These are phyloP conservation scores for Chroicocephalus ridibundus DNA, from an alignment of 2,113 vertebrate genomes.

Conservation along the genomic window DNA sequence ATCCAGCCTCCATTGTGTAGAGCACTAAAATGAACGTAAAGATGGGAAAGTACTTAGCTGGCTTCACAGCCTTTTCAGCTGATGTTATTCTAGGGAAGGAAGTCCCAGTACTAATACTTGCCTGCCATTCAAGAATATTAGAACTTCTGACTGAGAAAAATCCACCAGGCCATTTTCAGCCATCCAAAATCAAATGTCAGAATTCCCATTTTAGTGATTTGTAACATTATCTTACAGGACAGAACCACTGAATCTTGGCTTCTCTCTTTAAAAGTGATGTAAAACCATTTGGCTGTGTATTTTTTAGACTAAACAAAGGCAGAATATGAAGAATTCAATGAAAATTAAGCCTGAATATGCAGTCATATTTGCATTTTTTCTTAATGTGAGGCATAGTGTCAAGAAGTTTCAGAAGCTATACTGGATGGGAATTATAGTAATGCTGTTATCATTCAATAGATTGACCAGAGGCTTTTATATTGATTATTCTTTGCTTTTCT, in stretches of 20 bases:
- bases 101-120: neutral
- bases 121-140: neutral
- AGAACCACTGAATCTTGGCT: neutral
- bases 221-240: neutral
- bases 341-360: neutral
- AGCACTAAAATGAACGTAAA: neutral
- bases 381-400: neutral
- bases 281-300: neutral
- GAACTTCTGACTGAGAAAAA: neutral
- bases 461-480: neutral
- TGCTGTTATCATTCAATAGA: neutral
- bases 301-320: neutral
- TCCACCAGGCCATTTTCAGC: neutral
- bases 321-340: neutral
- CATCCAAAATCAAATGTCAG: neutral
- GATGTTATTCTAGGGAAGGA: neutral
- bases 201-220: neutral
- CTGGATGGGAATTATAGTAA: neutral
- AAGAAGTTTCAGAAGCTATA: neutral
- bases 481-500: conserved; percentile 27
- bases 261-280: neutral
- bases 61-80: neutral
- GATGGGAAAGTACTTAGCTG: neutral
- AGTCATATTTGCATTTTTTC: neutral
- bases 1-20: neutral